These are phyloP conservation scores for Diaphora mendica DNA, from an alignment of 2,888 invertebrate genomes.

Conservation along the genomic window DNA sequence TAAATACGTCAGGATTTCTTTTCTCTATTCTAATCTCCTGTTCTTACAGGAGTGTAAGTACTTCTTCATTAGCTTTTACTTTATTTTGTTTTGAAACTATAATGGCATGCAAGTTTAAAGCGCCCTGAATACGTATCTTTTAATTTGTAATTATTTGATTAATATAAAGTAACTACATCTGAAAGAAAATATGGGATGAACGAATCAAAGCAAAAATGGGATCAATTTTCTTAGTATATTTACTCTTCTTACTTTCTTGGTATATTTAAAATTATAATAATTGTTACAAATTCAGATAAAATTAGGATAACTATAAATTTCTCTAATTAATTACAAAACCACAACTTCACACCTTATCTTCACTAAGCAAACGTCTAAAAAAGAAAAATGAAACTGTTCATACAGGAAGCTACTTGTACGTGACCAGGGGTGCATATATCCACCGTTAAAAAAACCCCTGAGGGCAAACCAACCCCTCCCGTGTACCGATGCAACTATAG, in stretches of 20 bases:
- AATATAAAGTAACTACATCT: background rate
- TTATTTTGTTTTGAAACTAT: background rate
- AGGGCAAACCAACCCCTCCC: slow-evolving; percentile 58
- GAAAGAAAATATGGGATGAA: background rate
- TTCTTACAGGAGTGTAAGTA: too few relatives aligned
- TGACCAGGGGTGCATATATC: slow-evolving; percentile 84
- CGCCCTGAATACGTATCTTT: too few relatives aligned
- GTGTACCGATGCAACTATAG: slow-evolving; percentile 41
- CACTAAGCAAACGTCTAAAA: slow-evolving; percentile 47
- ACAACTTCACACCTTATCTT: slow-evolving; percentile 47
- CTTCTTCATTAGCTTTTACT: background rate
- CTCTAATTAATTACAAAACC: background rate
- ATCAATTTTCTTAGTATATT: too few relatives aligned
- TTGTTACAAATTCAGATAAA: background rate
- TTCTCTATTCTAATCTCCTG: too few relatives aligned
- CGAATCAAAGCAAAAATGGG: too few relatives aligned
- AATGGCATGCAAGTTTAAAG: background rate
- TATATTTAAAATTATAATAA: too few relatives aligned
- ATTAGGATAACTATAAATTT: background rate
- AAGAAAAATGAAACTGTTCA: slow-evolving; percentile 82
- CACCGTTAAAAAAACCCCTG: slow-evolving; percentile 80
- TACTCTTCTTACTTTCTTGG: too few relatives aligned
- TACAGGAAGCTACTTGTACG: slow-evolving; percentile 84
- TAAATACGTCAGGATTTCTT: background rate
- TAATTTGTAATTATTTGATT: background rate